phyloP scores from a whole-genome alignment of 2,797 vertebrate species.

The Distichodus sexfasciatus region DNA sequence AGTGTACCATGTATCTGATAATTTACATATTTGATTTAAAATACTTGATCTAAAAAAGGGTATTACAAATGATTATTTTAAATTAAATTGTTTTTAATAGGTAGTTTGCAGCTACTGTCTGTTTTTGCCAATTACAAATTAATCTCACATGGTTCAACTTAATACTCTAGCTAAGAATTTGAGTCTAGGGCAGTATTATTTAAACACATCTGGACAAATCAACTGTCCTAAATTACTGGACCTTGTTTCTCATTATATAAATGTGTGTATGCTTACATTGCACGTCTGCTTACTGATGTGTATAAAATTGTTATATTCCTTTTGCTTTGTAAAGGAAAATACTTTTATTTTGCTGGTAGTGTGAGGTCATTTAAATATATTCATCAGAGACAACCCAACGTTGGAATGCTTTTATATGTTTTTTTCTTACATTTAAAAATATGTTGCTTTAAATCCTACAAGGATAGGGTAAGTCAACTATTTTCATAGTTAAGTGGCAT shows the following conservation, averaged over 20 bases:
- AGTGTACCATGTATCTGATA: too few species aligned
- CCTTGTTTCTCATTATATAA: background rate
- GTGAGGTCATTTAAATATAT: background rate
- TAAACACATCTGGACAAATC: background rate
- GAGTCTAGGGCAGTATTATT: background rate
- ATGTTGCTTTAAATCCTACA: too few species aligned
- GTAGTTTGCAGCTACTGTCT: too few species aligned
- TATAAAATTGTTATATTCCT: background rate
- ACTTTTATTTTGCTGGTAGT: background rate
- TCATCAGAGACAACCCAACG: background rate
- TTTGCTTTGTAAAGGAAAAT: background rate
- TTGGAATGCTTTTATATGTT: constrained; percentile 1
- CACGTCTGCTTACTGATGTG: background rate
- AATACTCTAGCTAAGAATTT: too few species aligned
- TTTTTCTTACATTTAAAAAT: background rate
- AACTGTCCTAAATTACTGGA: background rate
- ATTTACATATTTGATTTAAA: too few species aligned
- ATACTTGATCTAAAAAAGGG: too few species aligned
- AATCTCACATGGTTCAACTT: too few species aligned
- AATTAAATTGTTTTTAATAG: too few species aligned
- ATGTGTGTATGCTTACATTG: background rate
- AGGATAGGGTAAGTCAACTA: too few species aligned
- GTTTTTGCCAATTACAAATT: too few species aligned
- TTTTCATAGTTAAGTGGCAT: constrained; percentile 35
- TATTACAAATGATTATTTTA: too few species aligned